These are phyloP conservation scores for Acleris cristana DNA, from an alignment of 2,888 invertebrate genomes.

Conservation along the genomic window DNA sequence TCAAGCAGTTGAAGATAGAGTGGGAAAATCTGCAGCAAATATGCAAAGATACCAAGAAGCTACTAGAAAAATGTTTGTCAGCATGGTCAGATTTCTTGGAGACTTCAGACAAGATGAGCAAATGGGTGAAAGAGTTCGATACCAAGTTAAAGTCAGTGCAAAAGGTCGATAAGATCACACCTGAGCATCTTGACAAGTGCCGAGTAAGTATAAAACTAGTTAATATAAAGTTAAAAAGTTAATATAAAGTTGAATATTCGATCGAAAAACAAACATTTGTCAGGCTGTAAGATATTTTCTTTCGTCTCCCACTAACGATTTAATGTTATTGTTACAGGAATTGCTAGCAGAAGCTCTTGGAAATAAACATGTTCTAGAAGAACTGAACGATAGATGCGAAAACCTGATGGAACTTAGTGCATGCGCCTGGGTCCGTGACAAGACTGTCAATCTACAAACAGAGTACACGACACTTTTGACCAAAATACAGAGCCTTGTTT, in stretches of 20 bases:
- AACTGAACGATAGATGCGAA: slow-evolving; percentile 94
- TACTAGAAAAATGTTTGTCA: slow-evolving; percentile 89
- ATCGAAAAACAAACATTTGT: no score
- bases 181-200: slow-evolving; percentile 90
- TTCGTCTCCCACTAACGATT: not conserved
- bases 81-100: slow-evolving; percentile 92
- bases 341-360: slow-evolving; percentile 89
- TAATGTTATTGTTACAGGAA: slow-evolving; percentile 67
- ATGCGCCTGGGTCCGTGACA: slow-evolving; percentile 92
- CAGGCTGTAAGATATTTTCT: not conserved
- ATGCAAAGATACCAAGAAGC: slow-evolving; percentile 89
- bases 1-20: slow-evolving; percentile 90
- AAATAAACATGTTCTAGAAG: slow-evolving; percentile 91
- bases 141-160: slow-evolving; percentile 86
- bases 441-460: slow-evolving; percentile 92
- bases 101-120: slow-evolving; percentile 88
- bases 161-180: slow-evolving; percentile 89
- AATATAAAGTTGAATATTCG: no score
- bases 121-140: slow-evolving; percentile 89
- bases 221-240: no score
- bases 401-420: slow-evolving; percentile 93
- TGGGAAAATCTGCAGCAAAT: slow-evolving; percentile 92
- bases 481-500: slow-evolving; percentile 91
- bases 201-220: slow-evolving; percentile 79
- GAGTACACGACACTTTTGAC: slow-evolving; percentile 91